Percentiles rank a stretch among this genome's conserved stretches.
Evolutionary conservation across 2,888 invertebrate species (phyloP).

Genomic region (Formica aserva): DNA sequence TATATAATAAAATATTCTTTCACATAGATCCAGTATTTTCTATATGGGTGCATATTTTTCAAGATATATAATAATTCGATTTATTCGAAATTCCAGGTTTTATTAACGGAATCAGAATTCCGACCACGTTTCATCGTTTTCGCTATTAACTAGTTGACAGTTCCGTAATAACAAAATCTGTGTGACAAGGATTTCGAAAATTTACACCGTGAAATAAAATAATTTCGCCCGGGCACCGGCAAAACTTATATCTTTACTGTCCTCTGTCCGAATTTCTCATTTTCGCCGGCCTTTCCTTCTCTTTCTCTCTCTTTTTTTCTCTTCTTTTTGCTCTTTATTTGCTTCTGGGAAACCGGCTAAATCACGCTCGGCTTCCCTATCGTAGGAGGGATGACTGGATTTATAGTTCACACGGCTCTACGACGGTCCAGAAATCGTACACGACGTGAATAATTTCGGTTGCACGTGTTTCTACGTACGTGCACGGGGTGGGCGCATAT

Average conservation of each 20-base stretch:
- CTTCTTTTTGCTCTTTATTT: slow-evolving; percentile 24
- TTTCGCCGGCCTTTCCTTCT: slow-evolving; percentile 28
- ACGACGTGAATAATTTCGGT: slow-evolving; percentile 75
- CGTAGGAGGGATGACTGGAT: slow-evolving; percentile 66
- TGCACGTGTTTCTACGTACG: slow-evolving; percentile 62
- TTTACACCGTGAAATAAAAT: slow-evolving; percentile 5
- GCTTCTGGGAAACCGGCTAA: slow-evolving; percentile 65
- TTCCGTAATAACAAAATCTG: neutral
- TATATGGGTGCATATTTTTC: no score
- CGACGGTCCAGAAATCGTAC: slow-evolving; percentile 69
- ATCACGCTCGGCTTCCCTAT: slow-evolving; percentile 73
- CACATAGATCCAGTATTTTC: neutral
- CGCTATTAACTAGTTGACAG: neutral
- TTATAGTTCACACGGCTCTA: slow-evolving; percentile 75
- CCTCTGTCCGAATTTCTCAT: slow-evolving; percentile 20
- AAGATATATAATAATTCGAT: neutral
- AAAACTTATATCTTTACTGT: slow-evolving; percentile 53
- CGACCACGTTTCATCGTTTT: neutral
- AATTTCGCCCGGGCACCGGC: neutral
- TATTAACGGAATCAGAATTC: neutral
- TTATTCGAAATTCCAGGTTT: neutral
- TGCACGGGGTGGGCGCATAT: slow-evolving; percentile 39
- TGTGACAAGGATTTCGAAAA: slow-evolving; percentile 6
- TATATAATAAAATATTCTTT: neutral
- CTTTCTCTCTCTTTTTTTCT: slow-evolving; percentile 26